Evolutionary conservation across 2,888 invertebrate genomes (phyloP).

Genomic region (Nematopogon swammerdamellus): DNA sequence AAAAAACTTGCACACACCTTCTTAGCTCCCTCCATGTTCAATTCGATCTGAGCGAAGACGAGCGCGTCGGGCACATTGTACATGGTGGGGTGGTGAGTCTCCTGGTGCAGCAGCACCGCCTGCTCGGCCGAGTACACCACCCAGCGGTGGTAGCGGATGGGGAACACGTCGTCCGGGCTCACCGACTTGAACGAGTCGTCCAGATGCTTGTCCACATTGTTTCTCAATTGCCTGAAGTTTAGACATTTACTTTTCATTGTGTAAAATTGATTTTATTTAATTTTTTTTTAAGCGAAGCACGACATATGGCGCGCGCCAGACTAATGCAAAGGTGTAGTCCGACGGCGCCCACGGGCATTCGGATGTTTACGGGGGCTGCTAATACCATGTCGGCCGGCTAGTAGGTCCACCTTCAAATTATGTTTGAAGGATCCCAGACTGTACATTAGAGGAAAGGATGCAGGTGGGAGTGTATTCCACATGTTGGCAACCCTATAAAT

Average conservation of each 20-base stretch:
- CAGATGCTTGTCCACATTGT: slow-evolving; percentile 46
- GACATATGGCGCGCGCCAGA: too few relatives aligned
- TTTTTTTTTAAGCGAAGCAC: too few relatives aligned
- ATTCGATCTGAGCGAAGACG: slow-evolving; percentile 67
- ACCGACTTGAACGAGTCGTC: slow-evolving; percentile 54
- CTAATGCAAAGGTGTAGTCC: too few relatives aligned
- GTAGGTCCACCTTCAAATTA: too few relatives aligned
- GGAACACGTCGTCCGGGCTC: slow-evolving; percentile 52
- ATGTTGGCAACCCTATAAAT: too few relatives aligned
- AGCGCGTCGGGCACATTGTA: slow-evolving; percentile 72
- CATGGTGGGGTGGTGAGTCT: slow-evolving; percentile 80
- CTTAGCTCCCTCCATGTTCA: slow-evolving; percentile 75
- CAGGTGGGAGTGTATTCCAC: too few relatives aligned
- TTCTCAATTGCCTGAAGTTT: slow-evolving; percentile 23
- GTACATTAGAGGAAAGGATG: too few relatives aligned
- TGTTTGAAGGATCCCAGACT: too few relatives aligned
- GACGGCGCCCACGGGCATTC: too few relatives aligned
- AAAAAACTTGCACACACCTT: too few relatives aligned
- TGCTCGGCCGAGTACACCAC: slow-evolving; percentile 64
- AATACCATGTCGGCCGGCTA: too few relatives aligned
- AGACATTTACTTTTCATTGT: slow-evolving; percentile 2
- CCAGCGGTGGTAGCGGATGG: slow-evolving; percentile 62
- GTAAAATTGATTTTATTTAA: background rate
- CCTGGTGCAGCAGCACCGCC: slow-evolving; percentile 73
- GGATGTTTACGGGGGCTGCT: too few relatives aligned